Evolutionary conservation across 2,888 invertebrate species (phyloP).

Genomic region (Ophion ellenae): DNA sequence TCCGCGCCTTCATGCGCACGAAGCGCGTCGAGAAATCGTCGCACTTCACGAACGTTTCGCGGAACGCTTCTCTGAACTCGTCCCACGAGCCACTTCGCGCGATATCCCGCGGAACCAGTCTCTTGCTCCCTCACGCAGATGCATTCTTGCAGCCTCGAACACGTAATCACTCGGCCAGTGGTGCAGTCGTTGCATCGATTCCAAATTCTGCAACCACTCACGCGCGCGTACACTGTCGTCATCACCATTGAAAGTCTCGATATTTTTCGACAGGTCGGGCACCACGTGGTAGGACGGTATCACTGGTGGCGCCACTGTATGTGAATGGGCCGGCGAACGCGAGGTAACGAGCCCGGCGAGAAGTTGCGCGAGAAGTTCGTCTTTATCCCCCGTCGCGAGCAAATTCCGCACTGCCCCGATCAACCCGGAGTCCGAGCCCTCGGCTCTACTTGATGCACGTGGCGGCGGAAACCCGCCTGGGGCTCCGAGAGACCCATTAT

Average conservation of each 20-base stretch:
- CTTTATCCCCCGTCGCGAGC: too few species aligned
- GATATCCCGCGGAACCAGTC: neutral
- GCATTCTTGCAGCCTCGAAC: slow-evolving; percentile 2
- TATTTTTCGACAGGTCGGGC: too few species aligned
- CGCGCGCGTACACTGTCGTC: neutral
- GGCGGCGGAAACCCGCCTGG: too few species aligned
- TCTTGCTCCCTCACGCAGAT: slow-evolving; percentile 30
- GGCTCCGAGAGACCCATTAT: too few species aligned
- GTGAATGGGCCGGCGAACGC: neutral
- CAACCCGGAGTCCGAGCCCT: too few species aligned
- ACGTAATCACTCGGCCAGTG: slow-evolving; percentile 40
- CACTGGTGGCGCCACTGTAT: neutral
- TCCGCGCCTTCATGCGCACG: neutral
- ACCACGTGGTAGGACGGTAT: too few species aligned
- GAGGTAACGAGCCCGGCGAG: too few species aligned
- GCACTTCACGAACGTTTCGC: neutral
- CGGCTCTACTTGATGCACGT: too few species aligned
- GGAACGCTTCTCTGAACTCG: slow-evolving; percentile 9
- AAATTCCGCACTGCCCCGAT: too few species aligned
- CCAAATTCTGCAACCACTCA: slow-evolving; percentile 44
- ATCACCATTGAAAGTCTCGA: too few species aligned
- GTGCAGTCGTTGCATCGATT: slow-evolving; percentile 28
- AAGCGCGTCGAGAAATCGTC: neutral
- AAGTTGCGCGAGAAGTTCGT: too few species aligned
- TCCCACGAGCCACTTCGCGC: neutral